Evolutionary conservation across 1,140 invertebrate genomes (phyloP).

Genomic region (Drosophila repleta): DNA sequence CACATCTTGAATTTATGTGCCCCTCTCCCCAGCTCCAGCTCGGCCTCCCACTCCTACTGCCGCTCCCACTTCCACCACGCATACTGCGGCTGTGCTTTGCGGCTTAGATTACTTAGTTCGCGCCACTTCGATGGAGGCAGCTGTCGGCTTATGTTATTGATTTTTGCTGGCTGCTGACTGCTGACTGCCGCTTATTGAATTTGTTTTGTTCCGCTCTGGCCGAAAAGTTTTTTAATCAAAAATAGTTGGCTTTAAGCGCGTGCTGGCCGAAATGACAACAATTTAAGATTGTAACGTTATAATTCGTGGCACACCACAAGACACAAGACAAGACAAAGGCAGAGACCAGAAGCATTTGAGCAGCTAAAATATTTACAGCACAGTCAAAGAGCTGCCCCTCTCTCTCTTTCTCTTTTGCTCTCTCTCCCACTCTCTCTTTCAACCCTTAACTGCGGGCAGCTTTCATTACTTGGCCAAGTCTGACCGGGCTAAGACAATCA

Average conservation of each 20-base stretch:
- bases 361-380: constrained; percentile 66
- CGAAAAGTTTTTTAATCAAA: constrained; percentile 79
- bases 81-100: constrained; percentile 71
- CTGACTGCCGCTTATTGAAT: constrained; percentile 64
- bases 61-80: constrained; percentile 9
- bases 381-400: constrained; percentile 36
- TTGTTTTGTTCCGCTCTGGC: constrained; percentile 34
- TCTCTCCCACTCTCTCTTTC: neutral
- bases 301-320: constrained; percentile 14
- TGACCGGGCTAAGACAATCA: constrained; percentile 77
- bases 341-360: constrained; percentile 49
- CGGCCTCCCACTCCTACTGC: neutral
- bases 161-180: constrained; percentile 57
- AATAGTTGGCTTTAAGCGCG: constrained; percentile 62
- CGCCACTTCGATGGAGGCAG: constrained; percentile 51
- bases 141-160: constrained; percentile 72
- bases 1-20: constrained; percentile 83
- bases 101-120: constrained; percentile 76
- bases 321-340: constrained; percentile 31
- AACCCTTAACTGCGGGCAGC: constrained; percentile 22
- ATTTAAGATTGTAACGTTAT: constrained; percentile 50
- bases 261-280: constrained; percentile 57
- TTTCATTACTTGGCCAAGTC: constrained; percentile 63
- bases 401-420: neutral
- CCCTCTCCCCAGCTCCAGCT: constrained; percentile 10